Conservation (phyloP, 1,140 invertebrate genomes). For the Eupeodes corollae region DNA sequence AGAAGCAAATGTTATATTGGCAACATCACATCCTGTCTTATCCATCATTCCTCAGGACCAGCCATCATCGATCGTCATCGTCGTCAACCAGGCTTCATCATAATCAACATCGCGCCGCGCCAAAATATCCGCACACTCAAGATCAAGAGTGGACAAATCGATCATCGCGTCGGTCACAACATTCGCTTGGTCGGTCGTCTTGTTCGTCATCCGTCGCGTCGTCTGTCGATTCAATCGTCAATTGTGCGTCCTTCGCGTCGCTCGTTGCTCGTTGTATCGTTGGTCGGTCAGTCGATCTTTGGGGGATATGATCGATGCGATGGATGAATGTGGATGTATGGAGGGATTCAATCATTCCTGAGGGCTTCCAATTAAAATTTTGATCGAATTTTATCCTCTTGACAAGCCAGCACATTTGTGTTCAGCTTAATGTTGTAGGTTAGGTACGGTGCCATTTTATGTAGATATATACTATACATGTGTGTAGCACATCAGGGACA, state of each 20-base stretch:
- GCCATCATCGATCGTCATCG: not conserved
- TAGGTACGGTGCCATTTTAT: too few species aligned
- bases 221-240: too few species aligned
- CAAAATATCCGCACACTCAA: too few species aligned
- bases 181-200: not conserved
- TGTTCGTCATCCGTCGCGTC: not conserved
- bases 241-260: constrained; percentile 9
- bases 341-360: not conserved
- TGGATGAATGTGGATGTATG: constrained; percentile 24
- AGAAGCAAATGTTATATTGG: too few species aligned
- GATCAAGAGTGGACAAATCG: not conserved
- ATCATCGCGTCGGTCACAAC: not conserved
- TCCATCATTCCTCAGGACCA: not conserved
- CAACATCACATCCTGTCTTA: too few species aligned
- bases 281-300: constrained; percentile 5
- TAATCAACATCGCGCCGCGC: too few species aligned
- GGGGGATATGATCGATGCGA: constrained; percentile 7
- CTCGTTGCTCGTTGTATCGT: constrained; percentile 12
- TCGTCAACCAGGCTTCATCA: not conserved
- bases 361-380: constrained; percentile 39
- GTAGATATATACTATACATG: too few species aligned
- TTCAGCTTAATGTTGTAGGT: too few species aligned
- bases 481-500: too few species aligned
- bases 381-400: constrained; percentile 39
- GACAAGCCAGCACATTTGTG: constrained; percentile 19